Base-by-base conservation (phyloP, 2,888 invertebrate species). In the Andrena camellia region DNA sequence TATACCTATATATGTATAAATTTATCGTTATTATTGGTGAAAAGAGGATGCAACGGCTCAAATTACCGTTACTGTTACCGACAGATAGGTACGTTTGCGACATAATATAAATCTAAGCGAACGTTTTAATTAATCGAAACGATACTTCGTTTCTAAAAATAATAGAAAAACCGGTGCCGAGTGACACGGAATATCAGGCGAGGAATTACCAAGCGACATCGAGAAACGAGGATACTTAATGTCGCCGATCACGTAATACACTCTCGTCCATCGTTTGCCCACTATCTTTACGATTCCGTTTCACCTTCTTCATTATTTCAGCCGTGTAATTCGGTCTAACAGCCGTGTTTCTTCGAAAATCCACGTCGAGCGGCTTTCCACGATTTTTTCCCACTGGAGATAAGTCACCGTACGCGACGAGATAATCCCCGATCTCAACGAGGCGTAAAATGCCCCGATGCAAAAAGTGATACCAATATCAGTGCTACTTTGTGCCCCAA, bases 321-420 rank as follows among this genome's bases (percentile, higher is more conserved):
- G 13, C 35, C 77, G 57, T 83, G 78, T 73, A 76, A 86, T 81
- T 76, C 70, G 63, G 35, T 74, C 63, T 42, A 76, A 74, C 78
- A 50, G 54, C 70, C 35, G 42, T 7, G 52, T 33, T 20, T 48
- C 20, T 35, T 74, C 29, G 48, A 50, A 72, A 63, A 76, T 31
- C 13, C 31, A 33, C n/a, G 26, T 54, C 42, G 8, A 2, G 5
- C 17, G 8, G n/a, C 29, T 54, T 48, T 73, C 17, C 66, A n/a
- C 17, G 13, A 57, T n/a, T 64, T 59, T 59, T 17, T 48, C 17
- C 8, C 20, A 4, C 2, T 17, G 10, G n/a, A 20, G 29, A 52
- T 29, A 66, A 73, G 8, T 60, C n/a, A 59, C 31, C 57, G 59
- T 23, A 1, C 26, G 33, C 33, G 33, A 8, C 29, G 26, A 68